These are phyloP conservation scores for Heliopora coerulea DNA, from an alignment of 92 coral and sea anemone species.

Conservation along the genomic window DNA sequence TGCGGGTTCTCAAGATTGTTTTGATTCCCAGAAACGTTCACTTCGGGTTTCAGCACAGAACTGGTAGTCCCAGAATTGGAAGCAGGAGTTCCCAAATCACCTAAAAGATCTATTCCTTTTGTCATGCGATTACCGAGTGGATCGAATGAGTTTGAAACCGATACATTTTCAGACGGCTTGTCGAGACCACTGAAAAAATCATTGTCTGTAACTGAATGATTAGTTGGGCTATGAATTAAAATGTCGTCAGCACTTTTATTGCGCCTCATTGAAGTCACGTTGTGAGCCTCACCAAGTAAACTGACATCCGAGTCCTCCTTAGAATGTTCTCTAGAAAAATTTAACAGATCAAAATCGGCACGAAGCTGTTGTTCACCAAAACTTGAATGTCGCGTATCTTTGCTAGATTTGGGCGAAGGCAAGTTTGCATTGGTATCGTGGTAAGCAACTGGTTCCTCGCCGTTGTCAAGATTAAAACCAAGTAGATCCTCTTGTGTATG, in stretches of 20 bases:
- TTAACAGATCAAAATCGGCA: slow-evolving; percentile 55
- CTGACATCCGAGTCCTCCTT: slow-evolving; percentile 31
- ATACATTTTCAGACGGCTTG: neutral
- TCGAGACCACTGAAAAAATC: slow-evolving; percentile 76
- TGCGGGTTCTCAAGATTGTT: neutral
- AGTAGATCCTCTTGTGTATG: slow-evolving; percentile 42
- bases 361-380: slow-evolving; percentile 29
- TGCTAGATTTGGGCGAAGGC: slow-evolving; percentile 11
- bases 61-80: slow-evolving; percentile 20
- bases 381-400: slow-evolving; percentile 35
- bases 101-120: slow-evolving; percentile 44
- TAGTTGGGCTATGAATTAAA: slow-evolving; percentile 51
- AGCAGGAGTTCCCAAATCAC: slow-evolving; percentile 41
- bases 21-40: slow-evolving; percentile 20
- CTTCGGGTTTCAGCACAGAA: slow-evolving; percentile 21
- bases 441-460: slow-evolving; percentile 28
- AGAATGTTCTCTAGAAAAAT: slow-evolving; percentile 48
- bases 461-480: slow-evolving; percentile 38
- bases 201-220: slow-evolving; percentile 58
- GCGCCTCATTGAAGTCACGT: slow-evolving; percentile 60
- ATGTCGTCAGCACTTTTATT: slow-evolving; percentile 91
- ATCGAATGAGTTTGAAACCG: slow-evolving; percentile 44
- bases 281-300: slow-evolving; percentile 25
- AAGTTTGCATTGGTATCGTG: neutral
- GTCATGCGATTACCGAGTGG: slow-evolving; percentile 51